A percentile compares a stretch with the other conserved stretches of the same genome.
Conservation (phyloP, 2,888 invertebrate species). For the Cephus sareptanus region DNA sequence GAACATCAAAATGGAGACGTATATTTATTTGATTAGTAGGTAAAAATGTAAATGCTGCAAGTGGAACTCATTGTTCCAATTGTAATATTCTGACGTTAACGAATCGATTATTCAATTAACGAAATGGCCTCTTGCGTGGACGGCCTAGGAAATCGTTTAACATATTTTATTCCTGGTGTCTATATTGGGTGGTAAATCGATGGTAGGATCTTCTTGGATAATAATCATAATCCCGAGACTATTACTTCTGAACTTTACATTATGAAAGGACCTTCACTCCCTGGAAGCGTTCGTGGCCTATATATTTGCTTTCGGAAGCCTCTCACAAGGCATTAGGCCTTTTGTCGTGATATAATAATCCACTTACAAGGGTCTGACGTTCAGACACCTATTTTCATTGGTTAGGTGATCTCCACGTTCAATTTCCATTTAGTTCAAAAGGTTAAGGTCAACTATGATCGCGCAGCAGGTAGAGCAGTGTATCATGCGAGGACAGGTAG, state of each 20-base stretch:
- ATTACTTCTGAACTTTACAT: neutral
- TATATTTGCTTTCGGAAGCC: conserved; percentile 1
- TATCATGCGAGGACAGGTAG: neutral
- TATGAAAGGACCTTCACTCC: neutral
- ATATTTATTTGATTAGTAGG: neutral
- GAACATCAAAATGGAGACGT: neutral
- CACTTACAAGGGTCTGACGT: conserved; percentile 30
- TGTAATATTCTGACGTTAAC: neutral
- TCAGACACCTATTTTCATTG: conserved; percentile 23
- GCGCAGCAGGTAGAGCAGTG: conserved; percentile 1
- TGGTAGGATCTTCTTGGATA: neutral
- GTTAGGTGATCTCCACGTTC: conserved; percentile 4
- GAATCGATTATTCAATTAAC: neutral
- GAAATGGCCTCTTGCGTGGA: no score
- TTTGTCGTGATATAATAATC: conserved; percentile 33
- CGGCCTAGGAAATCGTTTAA: no score
- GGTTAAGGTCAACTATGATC: conserved; percentile 30
- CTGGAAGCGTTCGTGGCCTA: neutral
- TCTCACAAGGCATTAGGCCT: conserved; percentile 23
- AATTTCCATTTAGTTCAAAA: conserved; percentile 18
- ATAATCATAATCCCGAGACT: neutral
- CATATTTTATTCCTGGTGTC: neutral
- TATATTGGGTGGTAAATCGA: neutral
- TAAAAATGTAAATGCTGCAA: neutral
- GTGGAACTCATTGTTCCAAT: neutral